Percentiles rank a stretch among this genome's conserved stretches.
Evolutionary conservation across 2,113 vertebrate genomes (phyloP).

Genomic region (Atractosteus spatula): DNA sequence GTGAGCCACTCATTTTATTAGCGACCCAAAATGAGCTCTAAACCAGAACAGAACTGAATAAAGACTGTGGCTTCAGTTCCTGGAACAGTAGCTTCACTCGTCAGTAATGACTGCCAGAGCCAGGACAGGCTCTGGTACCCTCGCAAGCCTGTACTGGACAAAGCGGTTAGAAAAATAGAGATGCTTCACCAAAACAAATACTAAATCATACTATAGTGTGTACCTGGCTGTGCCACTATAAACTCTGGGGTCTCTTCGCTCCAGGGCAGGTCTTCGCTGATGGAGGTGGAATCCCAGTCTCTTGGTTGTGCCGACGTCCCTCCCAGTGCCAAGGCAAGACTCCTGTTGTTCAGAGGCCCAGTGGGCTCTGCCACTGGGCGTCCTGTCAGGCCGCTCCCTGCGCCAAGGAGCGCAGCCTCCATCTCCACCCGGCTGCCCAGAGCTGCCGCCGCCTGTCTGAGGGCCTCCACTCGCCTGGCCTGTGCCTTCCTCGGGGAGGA

Average conservation of each 20-base stretch:
- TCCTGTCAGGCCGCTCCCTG: neutral
- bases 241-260: neutral
- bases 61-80: too few relatives aligned
- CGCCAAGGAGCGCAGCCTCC: conserved; percentile 43
- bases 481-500: neutral
- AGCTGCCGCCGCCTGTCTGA: conserved; percentile 45
- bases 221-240: neutral
- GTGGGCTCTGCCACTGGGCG: neutral
- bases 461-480: conserved; percentile 48
- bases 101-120: too few relatives aligned
- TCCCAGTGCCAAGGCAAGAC: neutral
- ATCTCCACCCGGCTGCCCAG: conserved; percentile 54
- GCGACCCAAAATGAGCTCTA: too few relatives aligned
- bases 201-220: too few relatives aligned
- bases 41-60: too few relatives aligned
- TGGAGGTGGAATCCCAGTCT: neutral
- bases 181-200: too few relatives aligned
- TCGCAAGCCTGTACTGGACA: too few relatives aligned
- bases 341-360: neutral
- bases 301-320: neutral
- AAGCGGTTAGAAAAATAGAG: too few relatives aligned
- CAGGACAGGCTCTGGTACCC: too few relatives aligned
- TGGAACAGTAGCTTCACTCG: too few relatives aligned
- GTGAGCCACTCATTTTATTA: too few relatives aligned
- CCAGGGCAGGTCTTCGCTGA: neutral